phyloP scores from a whole-genome alignment of 2,888 invertebrate genomes.

The Halictus quadricinctus region DNA sequence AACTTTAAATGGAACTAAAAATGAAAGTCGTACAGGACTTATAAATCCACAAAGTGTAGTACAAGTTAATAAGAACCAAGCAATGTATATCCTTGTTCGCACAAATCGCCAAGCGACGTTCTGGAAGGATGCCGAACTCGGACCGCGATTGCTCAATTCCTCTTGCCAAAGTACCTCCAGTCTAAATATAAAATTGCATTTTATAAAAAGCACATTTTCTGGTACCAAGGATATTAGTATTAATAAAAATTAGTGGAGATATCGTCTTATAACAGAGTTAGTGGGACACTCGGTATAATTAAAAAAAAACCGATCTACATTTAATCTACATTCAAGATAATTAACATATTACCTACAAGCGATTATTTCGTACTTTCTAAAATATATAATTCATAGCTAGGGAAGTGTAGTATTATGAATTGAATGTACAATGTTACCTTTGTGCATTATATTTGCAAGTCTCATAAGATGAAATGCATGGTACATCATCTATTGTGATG shows the following conservation, averaged over 20 bases:
- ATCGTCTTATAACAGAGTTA: too few relatives aligned
- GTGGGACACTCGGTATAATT: too few relatives aligned
- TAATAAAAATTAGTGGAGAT: too few relatives aligned
- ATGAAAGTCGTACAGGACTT: slow-evolving; percentile 82
- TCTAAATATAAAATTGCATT: slow-evolving; percentile 73
- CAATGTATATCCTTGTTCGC: slow-evolving; percentile 82
- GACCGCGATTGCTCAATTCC: slow-evolving; percentile 82
- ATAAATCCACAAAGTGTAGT: slow-evolving; percentile 83
- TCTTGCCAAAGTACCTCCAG: slow-evolving; percentile 84
- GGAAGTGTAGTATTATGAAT: not conserved
- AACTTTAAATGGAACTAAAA: not conserved
- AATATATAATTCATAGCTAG: too few relatives aligned
- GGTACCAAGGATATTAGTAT: not conserved
- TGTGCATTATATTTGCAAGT: slow-evolving; percentile 83
- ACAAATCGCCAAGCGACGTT: slow-evolving; percentile 83
- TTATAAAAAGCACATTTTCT: not conserved
- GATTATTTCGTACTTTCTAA: too few relatives aligned
- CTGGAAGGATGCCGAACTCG: slow-evolving; percentile 82
- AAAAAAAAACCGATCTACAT: too few relatives aligned
- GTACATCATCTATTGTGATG: slow-evolving; percentile 80
- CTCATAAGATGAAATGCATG: slow-evolving; percentile 82
- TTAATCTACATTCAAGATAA: too few relatives aligned
- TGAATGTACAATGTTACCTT: slow-evolving; percentile 78
- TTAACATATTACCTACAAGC: too few relatives aligned
- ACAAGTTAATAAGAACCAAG: slow-evolving; percentile 81